Conservation (phyloP, 2,113 vertebrate genomes). For the Alosa alosa region DNA sequence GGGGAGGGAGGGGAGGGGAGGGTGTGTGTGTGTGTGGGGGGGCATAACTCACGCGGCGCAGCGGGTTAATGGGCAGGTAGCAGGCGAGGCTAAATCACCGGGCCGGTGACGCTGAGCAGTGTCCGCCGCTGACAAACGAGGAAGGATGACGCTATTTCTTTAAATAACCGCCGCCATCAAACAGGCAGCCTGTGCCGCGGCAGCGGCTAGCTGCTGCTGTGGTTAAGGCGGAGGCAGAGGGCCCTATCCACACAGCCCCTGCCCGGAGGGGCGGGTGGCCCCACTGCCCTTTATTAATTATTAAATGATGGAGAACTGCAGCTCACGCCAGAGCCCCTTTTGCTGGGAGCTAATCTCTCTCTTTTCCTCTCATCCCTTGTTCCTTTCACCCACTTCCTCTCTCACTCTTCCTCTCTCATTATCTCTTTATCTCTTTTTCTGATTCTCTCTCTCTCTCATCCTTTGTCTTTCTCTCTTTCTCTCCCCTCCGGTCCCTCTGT, state of each 20-base stretch:
- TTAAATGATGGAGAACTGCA: slow-evolving; percentile 73
- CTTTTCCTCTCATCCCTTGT: not conserved
- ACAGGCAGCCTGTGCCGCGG: not conserved
- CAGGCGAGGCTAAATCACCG: slow-evolving; percentile 56
- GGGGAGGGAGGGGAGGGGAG: not conserved
- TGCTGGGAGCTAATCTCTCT: slow-evolving; percentile 32
- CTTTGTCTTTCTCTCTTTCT: slow-evolving; percentile 15
- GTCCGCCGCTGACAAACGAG: slow-evolving; percentile 53
- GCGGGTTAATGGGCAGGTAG: slow-evolving; percentile 57
- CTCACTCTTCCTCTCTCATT: not conserved
- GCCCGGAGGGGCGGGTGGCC: slow-evolving; percentile 54
- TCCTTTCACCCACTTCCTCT: not conserved
- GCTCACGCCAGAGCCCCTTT: slow-evolving; percentile 40
- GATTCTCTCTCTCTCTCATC: not conserved
- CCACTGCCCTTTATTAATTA: slow-evolving; percentile 80
- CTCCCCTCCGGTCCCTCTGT: not conserved
- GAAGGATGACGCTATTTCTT: slow-evolving; percentile 62
- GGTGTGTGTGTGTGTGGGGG: slow-evolving; percentile 12
- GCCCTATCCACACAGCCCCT: slow-evolving; percentile 29
- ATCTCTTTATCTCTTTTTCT: not conserved
- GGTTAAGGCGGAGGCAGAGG: not conserved
- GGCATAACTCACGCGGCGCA: slow-evolving; percentile 42
- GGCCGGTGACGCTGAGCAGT: slow-evolving; percentile 50
- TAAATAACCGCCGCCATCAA: slow-evolving; percentile 59
- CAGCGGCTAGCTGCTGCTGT: not conserved